Percentiles rank a stretch among this genome's conserved stretches.
Conservation (phyloP, 1,140 invertebrate genomes). For the Oncopeltus fasciatus region DNA sequence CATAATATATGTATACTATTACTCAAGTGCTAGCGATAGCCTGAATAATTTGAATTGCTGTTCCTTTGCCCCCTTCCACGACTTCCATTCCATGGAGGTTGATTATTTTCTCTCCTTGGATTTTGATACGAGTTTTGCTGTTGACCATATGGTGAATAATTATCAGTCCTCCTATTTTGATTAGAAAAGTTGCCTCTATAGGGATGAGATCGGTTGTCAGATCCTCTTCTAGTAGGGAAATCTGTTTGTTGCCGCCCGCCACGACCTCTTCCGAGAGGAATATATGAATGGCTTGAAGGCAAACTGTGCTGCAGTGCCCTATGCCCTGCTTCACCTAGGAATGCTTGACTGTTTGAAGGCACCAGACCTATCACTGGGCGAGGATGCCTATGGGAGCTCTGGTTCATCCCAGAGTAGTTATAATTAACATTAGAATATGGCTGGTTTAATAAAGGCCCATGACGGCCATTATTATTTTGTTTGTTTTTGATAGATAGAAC, state of each 20-base stretch:
- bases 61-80: not conserved
- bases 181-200: not conserved
- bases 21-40: not conserved
- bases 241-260: not conserved
- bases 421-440: not conserved
- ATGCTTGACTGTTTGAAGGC: not conserved
- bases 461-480: not conserved
- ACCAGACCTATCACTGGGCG: slow-evolving; percentile 1
- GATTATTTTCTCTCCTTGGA: not conserved
- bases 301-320: not conserved
- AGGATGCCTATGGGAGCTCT: not conserved
- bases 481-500: not conserved
- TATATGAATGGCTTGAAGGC: not conserved
- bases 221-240: not conserved
- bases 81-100: too few relatives aligned
- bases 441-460: not conserved
- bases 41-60: not conserved
- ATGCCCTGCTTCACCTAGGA: not conserved
- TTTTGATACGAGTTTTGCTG: not conserved
- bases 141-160: not conserved
- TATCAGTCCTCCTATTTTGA: not conserved
- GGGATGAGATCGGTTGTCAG: not conserved
- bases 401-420: too few relatives aligned
- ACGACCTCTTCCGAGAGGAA: not conserved
- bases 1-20: not conserved